Evolutionary conservation across 2,113 vertebrate genomes (phyloP), one percentile per base, ranked within the genome.

Genomic region (Gasterosteus nipponicus): DNA sequence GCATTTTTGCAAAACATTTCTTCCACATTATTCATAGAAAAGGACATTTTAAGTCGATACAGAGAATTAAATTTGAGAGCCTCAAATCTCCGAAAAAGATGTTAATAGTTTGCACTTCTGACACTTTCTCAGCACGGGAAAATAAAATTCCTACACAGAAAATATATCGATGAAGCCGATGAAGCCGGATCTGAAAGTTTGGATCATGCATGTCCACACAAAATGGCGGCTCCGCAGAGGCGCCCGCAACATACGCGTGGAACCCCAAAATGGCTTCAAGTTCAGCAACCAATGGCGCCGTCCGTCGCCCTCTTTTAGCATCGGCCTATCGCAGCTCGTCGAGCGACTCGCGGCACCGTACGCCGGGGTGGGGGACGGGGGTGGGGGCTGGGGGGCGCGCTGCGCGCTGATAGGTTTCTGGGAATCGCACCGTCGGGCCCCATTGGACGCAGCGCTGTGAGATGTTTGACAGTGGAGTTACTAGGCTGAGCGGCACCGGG

Each of bases 211-310:
- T 53, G 16, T 18, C 16, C 78, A 63, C 15, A 84, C 86, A 92
- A 93, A 92, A 93, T 93, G 92, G 91, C 49, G 84, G 82, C 1
- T 59, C 31, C 33, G 4, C 60, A 56, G 38, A 54, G 5, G 7
- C 7, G 0, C 58, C 64, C 65, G 61, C n/a, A 14, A 66, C 83
- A 72, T 4, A 5, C 68, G 73, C 8, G 46, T 26, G 26, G 56
- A 77, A 74, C 76, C 83, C 63, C 78, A 91, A 93, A 89, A 93
- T 93, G 92, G 89, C 91, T 85, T 56, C 89, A 46, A 67, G 47
- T 73, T 82, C 29, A 51, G 18, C 49, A 77, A 46, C 92, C 89
- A 92, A 86, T 87, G n/a, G 51, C 0, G 4, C 22, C 65, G 11
- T 4, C 38, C 18, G 8, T 58, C 0, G 10, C 41, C 60, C 44